These are phyloP conservation scores for Panorpa germanica DNA, from an alignment of 2,888 invertebrate genomes.

Conservation along the genomic window DNA sequence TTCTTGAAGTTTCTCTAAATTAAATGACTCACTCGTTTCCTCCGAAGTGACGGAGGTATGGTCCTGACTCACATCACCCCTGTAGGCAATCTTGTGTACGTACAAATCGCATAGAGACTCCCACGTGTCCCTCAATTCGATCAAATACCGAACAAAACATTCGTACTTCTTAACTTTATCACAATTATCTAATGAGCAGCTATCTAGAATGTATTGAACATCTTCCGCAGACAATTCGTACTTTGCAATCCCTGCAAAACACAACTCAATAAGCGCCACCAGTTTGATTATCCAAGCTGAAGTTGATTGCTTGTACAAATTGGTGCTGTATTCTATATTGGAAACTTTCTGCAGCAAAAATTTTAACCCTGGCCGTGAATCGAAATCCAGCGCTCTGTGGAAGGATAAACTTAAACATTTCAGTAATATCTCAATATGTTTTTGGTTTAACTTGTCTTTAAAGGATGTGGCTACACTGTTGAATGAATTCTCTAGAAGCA, in stretches of 20 bases:
- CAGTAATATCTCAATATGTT: constrained; percentile 49
- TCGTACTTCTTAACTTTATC: constrained; percentile 29
- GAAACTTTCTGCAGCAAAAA: constrained; percentile 88
- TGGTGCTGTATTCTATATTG: constrained; percentile 68
- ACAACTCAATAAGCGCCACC: constrained; percentile 70
- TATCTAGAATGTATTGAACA: constrained; percentile 40
- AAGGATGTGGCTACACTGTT: constrained; percentile 22
- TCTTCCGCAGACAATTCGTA: constrained; percentile 40
- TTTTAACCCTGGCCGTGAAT: constrained; percentile 78
- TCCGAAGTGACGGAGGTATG: too few relatives aligned
- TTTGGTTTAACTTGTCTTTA: constrained; percentile 27
- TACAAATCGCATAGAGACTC: constrained; percentile 37
- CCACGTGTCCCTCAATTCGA: constrained; percentile 40
- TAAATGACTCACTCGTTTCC: too few relatives aligned
- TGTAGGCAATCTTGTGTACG: constrained; percentile 18
- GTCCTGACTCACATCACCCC: constrained; percentile 12
- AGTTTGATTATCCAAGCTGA: constrained; percentile 82
- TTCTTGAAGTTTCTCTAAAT: constrained; percentile 21
- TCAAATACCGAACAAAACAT: constrained; percentile 35
- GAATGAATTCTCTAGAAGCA: constrained; percentile 31
- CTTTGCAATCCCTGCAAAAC: constrained; percentile 47
- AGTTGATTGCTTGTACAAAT: constrained; percentile 82
- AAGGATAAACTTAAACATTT: constrained; percentile 69
- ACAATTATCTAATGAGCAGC: constrained; percentile 32
- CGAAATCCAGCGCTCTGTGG: constrained; percentile 68